Conservation (phyloP, 2,888 invertebrate genomes). For the Hoplodrina ambigua region DNA sequence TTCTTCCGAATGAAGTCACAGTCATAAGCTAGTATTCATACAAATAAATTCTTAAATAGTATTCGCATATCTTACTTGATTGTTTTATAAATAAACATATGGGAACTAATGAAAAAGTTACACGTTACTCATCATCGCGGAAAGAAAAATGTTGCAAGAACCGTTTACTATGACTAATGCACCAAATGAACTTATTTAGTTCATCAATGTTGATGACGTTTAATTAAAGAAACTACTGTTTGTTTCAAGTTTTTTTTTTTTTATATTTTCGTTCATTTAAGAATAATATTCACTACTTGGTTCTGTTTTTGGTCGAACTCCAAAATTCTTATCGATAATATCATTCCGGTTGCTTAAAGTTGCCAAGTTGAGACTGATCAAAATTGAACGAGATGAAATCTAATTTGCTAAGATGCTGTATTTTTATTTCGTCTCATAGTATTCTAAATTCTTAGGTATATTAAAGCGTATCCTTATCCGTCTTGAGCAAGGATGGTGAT, state of each 20-base stretch:
- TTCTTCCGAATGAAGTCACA: too few relatives aligned
- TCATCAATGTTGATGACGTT: constrained; percentile 34
- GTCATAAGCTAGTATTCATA: too few relatives aligned
- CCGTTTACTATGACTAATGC: constrained; percentile 35
- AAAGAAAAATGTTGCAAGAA: constrained; percentile 22
- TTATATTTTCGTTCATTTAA: background rate
- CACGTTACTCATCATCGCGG: constrained; percentile 40
- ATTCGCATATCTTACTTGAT: background rate
- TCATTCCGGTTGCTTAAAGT: background rate
- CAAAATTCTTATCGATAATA: constrained; percentile 16
- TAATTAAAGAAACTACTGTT: background rate
- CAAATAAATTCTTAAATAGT: background rate
- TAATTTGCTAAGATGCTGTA: constrained; percentile 2
- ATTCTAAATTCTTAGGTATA: too few relatives aligned
- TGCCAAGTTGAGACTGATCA: background rate
- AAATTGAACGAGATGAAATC: background rate
- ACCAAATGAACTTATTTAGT: constrained; percentile 33
- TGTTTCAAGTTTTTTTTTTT: constrained; percentile 7
- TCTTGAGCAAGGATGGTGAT: too few relatives aligned
- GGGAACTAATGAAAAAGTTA: constrained; percentile 29
- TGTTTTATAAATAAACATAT: constrained; percentile 14
- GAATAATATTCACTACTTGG: background rate
- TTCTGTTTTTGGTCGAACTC: constrained; percentile 19
- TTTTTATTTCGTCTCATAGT: background rate
- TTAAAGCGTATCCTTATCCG: too few relatives aligned